Percentiles rank a stretch among this genome's conserved stretches.
Conservation (phyloP, 64 coral and sea anemone genomes). For the Montipora foliosa region DNA sequence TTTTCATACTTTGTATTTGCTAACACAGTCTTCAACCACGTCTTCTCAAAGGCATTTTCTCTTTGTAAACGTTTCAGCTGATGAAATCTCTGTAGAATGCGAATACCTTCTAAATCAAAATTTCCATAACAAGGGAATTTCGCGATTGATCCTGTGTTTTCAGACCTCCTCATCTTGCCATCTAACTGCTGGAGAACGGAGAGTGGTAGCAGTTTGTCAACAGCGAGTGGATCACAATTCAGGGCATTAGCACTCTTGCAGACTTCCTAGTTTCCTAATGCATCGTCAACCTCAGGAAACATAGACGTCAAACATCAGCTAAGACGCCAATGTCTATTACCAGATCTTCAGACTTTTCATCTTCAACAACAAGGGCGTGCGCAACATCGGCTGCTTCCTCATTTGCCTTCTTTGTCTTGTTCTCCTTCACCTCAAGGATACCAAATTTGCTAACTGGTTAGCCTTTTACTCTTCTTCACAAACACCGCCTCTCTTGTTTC, state of each 20-base stretch:
- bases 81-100: background rate
- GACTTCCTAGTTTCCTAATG: background rate
- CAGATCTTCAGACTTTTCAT: background rate
- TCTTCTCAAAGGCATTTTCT: background rate
- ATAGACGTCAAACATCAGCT: background rate
- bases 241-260: background rate
- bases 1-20: background rate
- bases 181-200: background rate
- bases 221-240: background rate
- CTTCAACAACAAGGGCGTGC: background rate
- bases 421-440: background rate
- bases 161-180: background rate
- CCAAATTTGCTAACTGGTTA: no score
- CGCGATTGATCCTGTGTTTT: no score
- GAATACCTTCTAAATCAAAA: constrained; percentile 28
- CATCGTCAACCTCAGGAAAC: background rate
- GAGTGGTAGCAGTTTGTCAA: background rate
- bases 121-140: background rate
- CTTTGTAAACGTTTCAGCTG: background rate
- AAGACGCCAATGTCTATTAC: background rate
- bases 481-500: no score
- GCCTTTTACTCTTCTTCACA: background rate
- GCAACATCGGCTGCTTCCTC: background rate
- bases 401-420: background rate
- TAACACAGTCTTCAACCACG: constrained; percentile 14